phyloP scores from a whole-genome alignment of 2,888 invertebrate species.

The Tanypteryx hageni region DNA sequence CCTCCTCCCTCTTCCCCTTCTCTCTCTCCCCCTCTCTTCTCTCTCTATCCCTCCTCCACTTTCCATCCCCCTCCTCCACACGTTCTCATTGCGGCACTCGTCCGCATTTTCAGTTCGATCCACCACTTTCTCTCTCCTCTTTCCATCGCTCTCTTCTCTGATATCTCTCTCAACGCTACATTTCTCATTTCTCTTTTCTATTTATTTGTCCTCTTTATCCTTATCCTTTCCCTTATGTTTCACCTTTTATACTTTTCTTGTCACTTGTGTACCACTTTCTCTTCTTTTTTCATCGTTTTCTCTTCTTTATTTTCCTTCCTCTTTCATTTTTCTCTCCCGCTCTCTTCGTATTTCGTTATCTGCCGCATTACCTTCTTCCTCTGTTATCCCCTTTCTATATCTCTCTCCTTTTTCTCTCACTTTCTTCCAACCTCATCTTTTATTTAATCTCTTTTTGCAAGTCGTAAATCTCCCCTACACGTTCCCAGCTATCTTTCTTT shows the following conservation, averaged over 20 bases:
- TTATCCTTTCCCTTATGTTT: background rate
- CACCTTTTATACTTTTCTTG: background rate
- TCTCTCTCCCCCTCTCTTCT: background rate
- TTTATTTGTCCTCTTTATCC: too few species aligned
- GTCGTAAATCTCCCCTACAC: conserved; percentile 1
- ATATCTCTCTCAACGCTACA: background rate
- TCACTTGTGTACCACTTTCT: background rate
- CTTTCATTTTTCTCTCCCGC: background rate
- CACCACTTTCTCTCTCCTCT: too few species aligned
- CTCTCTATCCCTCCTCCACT: too few species aligned
- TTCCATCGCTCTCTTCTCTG: too few species aligned
- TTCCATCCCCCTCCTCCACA: too few species aligned
- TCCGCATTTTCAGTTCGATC: too few species aligned
- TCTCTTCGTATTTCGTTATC: background rate
- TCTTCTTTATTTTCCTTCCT: background rate
- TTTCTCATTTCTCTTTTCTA: too few species aligned
- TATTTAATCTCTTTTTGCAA: background rate
- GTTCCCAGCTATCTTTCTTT: background rate
- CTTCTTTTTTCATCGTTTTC: background rate
- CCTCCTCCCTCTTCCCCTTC: background rate
- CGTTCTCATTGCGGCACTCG: too few species aligned
- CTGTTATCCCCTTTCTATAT: background rate
- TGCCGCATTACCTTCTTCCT: background rate
- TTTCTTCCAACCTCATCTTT: conserved; percentile 15
- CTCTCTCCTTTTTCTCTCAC: background rate